Conservation (phyloP, 2,113 vertebrate genomes). For the Vulpes ferrilata region DNA sequence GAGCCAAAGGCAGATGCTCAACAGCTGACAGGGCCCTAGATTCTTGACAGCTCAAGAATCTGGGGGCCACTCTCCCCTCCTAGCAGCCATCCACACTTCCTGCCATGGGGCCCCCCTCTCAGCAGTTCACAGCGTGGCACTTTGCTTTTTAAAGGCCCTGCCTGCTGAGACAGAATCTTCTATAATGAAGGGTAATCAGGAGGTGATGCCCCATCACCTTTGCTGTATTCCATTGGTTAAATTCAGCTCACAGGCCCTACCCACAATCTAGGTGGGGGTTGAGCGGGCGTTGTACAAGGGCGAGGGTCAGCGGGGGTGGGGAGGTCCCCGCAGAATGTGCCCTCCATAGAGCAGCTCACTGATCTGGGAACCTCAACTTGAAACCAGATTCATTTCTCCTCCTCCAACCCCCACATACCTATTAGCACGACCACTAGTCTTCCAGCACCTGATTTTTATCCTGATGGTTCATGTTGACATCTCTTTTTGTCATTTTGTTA, state of each 20-base stretch:
- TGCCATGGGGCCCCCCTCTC: no score
- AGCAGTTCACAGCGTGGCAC: background rate
- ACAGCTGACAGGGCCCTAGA: no score
- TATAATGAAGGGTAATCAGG: background rate
- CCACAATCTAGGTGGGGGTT: background rate
- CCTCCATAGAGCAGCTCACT: background rate
- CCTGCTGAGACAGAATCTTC: background rate
- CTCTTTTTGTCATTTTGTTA: background rate
- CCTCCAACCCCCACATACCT: background rate
- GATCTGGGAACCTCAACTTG: background rate
- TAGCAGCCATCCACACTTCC: background rate
- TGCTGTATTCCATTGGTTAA: background rate
- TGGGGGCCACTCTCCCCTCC: background rate
- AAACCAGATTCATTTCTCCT: background rate
- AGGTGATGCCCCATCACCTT: background rate
- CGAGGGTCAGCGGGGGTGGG: background rate
- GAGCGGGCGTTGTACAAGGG: background rate
- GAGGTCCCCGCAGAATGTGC: no score
- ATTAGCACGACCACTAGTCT: background rate
- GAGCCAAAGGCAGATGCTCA: no score
- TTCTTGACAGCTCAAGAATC: no score
- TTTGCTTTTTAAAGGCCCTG: background rate
- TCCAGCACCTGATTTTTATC: background rate
- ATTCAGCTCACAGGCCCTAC: background rate
- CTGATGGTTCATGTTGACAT: background rate